Evolutionary conservation across 35 echinoderm and acorn worm species (phyloP).

Genomic region (Lytechinus variegatus): DNA sequence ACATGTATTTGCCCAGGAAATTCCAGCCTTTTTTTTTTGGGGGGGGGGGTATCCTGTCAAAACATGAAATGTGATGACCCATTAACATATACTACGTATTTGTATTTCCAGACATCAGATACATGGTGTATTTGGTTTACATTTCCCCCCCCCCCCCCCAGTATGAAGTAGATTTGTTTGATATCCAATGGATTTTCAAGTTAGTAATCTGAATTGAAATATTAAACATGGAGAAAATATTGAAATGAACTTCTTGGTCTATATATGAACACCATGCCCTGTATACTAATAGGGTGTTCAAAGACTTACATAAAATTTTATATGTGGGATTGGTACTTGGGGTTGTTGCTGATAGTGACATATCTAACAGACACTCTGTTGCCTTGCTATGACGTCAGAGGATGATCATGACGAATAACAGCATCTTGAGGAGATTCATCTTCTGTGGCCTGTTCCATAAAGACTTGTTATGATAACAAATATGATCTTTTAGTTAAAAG

Average conservation of each 20-base stretch:
- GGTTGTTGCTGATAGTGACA: not conserved
- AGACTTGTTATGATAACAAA: not conserved
- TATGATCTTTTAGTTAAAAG: not conserved
- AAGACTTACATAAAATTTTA: not conserved
- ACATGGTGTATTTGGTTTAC: no score
- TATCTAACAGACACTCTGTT: not conserved
- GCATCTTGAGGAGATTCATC: not conserved
- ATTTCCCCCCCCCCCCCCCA: no score
- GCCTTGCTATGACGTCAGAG: not conserved
- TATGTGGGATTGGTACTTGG: not conserved
- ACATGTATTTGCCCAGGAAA: no score
- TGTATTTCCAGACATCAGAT: no score
- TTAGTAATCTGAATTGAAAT: not conserved
- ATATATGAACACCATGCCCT: no score
- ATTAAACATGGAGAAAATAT: no score
- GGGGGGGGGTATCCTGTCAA: no score
- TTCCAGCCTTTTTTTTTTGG: no score
- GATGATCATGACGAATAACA: not conserved
- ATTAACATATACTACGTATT: no score
- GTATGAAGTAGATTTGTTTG: no score
- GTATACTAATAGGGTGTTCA: not conserved
- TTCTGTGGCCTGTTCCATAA: not conserved
- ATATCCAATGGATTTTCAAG: not conserved
- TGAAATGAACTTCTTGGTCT: no score
- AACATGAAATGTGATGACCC: no score